A percentile compares a stretch with the other conserved stretches of the same genome.
Conservation (phyloP, 2,797 vertebrate genomes). For the Sparidentex hasta region DNA sequence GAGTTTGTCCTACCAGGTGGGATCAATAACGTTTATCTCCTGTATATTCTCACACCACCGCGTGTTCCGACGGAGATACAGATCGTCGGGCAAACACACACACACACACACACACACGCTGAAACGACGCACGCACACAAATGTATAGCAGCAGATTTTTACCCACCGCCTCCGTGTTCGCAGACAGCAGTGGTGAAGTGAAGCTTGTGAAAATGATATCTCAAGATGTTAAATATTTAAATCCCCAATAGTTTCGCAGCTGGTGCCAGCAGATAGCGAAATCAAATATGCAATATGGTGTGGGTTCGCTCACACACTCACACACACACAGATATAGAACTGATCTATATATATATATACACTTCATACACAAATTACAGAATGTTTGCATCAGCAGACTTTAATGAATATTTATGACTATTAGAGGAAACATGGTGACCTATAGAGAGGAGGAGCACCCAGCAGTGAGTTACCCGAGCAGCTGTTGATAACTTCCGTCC, state of each 20-base stretch:
- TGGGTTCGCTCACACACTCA: slow-evolving; percentile 12
- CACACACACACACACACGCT: neutral
- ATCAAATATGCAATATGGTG: slow-evolving; percentile 60
- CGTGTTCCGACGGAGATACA: neutral
- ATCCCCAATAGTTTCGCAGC: slow-evolving; percentile 74
- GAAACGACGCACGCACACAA: neutral
- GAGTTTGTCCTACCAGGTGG: no score
- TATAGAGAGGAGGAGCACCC: slow-evolving; percentile 14
- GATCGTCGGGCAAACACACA: neutral
- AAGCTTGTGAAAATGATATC: slow-evolving; percentile 57
- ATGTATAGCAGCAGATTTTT: neutral
- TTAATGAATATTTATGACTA: slow-evolving; percentile 68
- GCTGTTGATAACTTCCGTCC: slow-evolving; percentile 38
- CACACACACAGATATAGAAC: slow-evolving; percentile 34
- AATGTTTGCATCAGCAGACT: slow-evolving; percentile 65
- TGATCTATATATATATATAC: slow-evolving; percentile 25
- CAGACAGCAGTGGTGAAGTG: slow-evolving; percentile 25
- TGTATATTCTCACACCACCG: no score
- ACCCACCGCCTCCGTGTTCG: neutral
- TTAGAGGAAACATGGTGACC: slow-evolving; percentile 40
- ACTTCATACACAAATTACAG: slow-evolving; percentile 33
- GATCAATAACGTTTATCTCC: no score
- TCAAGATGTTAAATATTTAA: slow-evolving; percentile 76
- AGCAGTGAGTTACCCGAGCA: slow-evolving; percentile 12
- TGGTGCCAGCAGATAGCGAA: slow-evolving; percentile 64